Conservation (phyloP, 1,140 invertebrate genomes). For the Colletes latitarsis region DNA sequence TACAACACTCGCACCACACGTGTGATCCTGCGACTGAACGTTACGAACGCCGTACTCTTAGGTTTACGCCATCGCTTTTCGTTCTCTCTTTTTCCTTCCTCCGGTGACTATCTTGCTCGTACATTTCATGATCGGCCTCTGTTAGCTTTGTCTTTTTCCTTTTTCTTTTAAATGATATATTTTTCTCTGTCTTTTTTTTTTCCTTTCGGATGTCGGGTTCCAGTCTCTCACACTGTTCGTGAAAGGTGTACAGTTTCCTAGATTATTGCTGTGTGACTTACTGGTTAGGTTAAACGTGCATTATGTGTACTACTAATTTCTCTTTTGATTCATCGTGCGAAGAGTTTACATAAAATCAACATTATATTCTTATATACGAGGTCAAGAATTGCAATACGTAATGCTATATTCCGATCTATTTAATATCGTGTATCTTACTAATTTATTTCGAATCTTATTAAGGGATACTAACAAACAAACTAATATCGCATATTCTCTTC, state of each 20-base stretch:
- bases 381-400: too few species aligned
- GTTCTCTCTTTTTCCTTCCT: slow-evolving; percentile 14
- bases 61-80: slow-evolving; percentile 46
- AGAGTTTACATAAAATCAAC: not conserved
- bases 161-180: not conserved
- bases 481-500: too few species aligned
- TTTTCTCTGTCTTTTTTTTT: not conserved
- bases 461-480: too few species aligned
- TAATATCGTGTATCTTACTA: too few species aligned
- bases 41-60: slow-evolving; percentile 45
- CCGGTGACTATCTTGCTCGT: not conserved
- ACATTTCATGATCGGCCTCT: not conserved
- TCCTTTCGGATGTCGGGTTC: not conserved
- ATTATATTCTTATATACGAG: too few species aligned
- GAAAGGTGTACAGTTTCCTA: not conserved
- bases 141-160: not conserved
- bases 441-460: too few species aligned
- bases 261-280: slow-evolving; percentile 12
- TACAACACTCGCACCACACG: slow-evolving; percentile 49
- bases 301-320: not conserved
- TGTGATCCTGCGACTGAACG: slow-evolving; percentile 63
- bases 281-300: not conserved
- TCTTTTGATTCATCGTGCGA: not conserved
- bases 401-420: too few species aligned
- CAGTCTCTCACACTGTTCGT: not conserved